phyloP scores from a whole-genome alignment of 2,797 vertebrate species.

The Limnodromus scolopaceus region DNA sequence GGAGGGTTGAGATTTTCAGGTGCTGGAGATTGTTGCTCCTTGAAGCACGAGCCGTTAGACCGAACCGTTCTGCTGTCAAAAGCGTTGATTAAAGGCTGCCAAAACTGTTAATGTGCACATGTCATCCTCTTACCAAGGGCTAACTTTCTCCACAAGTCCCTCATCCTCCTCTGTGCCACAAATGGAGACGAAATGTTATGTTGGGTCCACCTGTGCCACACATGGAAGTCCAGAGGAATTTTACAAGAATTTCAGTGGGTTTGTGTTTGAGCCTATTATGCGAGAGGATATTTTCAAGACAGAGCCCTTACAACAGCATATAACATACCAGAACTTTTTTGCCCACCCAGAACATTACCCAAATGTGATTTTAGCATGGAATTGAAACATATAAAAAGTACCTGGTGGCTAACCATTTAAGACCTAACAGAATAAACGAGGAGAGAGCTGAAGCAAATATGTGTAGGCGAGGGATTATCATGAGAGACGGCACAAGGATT shows the following conservation, averaged over 20 bases:
- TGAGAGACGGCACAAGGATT: not conserved
- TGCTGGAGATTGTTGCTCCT: not conserved
- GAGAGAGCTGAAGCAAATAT: not conserved
- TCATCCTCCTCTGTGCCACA: not conserved
- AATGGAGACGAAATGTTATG: fast-evolving
- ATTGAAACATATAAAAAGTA: not conserved
- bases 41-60: not conserved
- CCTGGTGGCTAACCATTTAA: not conserved
- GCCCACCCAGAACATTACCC: not conserved
- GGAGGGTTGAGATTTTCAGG: not conserved
- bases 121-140: not conserved
- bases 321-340: not conserved
- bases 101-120: not conserved
- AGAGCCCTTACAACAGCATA: not conserved
- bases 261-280: not conserved
- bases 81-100: not conserved
- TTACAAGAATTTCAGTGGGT: not conserved
- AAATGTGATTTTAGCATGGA: not conserved
- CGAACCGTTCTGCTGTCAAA: not conserved
- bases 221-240: not conserved
- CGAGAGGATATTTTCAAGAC: not conserved
- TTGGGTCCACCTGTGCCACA: not conserved
- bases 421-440: not conserved
- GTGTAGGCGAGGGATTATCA: not conserved
- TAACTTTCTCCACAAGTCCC: not conserved